Evolutionary conservation across 2,888 invertebrate genomes (phyloP).

Genomic region (Chrysolina americana): DNA sequence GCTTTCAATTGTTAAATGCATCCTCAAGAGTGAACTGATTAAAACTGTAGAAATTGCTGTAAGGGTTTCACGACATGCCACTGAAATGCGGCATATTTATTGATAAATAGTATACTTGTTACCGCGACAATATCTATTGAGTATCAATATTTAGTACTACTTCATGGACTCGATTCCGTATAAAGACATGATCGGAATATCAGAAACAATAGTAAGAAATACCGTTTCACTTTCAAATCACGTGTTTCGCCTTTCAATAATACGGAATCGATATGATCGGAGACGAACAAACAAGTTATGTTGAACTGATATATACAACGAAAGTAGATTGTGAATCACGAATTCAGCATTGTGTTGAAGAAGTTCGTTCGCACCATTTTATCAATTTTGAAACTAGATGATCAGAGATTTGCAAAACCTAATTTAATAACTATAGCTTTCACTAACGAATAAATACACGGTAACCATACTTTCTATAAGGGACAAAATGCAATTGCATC

Average conservation of each 20-base stretch:
- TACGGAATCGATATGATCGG: neutral
- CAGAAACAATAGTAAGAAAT: slow-evolving; percentile 5
- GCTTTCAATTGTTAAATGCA: neutral
- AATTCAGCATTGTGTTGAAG: neutral
- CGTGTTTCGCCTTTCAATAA: neutral
- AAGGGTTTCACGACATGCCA: neutral
- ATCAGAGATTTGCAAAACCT: neutral
- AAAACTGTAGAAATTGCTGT: neutral
- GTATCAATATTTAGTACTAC: neutral
- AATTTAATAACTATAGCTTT: too few relatives aligned
- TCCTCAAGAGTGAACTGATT: neutral
- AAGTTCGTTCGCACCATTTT: neutral
- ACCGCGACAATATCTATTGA: neutral
- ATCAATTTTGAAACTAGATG: neutral
- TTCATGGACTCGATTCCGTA: neutral
- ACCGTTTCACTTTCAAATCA: slow-evolving; percentile 22
- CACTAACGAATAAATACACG: too few relatives aligned
- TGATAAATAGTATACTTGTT: neutral
- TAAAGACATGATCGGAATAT: neutral
- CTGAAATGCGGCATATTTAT: neutral
- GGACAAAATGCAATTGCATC: too few relatives aligned
- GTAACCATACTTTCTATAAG: too few relatives aligned
- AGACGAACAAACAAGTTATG: slow-evolving; percentile 5
- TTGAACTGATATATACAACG: neutral
- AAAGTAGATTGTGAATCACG: neutral